Base-by-base conservation (phyloP, 2,888 invertebrate species). In the Plemyria rubiginata region DNA sequence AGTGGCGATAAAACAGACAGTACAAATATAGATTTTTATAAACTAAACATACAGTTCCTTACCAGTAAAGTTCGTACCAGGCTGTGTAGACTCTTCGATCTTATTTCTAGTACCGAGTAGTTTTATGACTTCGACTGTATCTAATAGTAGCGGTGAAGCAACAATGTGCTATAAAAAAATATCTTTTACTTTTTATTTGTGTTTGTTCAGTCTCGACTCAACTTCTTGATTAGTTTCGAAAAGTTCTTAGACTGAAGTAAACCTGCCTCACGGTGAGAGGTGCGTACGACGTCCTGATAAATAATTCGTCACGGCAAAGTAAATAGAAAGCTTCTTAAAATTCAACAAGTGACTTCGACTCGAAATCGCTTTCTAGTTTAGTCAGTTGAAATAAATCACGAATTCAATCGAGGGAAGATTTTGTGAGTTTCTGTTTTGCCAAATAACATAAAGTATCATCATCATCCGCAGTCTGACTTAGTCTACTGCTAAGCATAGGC, bases 171-270 rank as follows among this genome's bases (percentile, higher is more conserved):
- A 66, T 71, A 11, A 38, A 38, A 38, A 8, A 2, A 66, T 65
- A 53, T 68, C 66, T 68, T 69, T 67, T 66, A 60, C 67, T 68
- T 60, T 63, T 68, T 72, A 72, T 72, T 74, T 71, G 72, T 72
- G 58, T 70, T 70, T 58, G 50, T 66, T 65, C 58, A 56, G 53
- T 66, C 62, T 67, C 59, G 62, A 70, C 62, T 70, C 60, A 72
- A 71, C 69, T 70, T 62, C 58, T 66, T 72, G 72, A 71, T 74
- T 72, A 72, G 72, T 72, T 74, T 71, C 63, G 67, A 66, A 69
- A 71, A 70, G 69, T 70, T 68, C 54, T 55, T 55, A 46, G 55
- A 66, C 61, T 69, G 65, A 70, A 70, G 67, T 65, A 62, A 67
- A 67, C 66, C 66, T 69, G 67, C 61, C 67, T 71, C 50, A 67